These are phyloP conservation scores for Bruchidius siliquastri DNA, from an alignment of 2,888 invertebrate genomes.

Conservation along the genomic window DNA sequence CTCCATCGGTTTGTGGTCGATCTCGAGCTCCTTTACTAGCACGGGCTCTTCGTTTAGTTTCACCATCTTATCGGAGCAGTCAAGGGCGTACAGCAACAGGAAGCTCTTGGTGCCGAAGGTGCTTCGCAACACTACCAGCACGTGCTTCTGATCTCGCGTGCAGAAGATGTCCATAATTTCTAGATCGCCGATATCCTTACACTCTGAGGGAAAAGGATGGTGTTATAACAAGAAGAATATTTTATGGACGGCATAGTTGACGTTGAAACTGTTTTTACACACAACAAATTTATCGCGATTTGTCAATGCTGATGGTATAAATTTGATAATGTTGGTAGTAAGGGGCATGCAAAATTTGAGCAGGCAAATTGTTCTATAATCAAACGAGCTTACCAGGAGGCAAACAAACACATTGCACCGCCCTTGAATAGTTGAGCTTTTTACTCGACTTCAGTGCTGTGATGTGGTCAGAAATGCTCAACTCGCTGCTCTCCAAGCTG, in stretches of 20 bases:
- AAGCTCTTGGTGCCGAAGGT: constrained; percentile 41
- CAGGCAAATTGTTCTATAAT: too few species aligned
- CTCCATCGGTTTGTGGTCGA: constrained; percentile 64
- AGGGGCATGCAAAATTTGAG: too few species aligned
- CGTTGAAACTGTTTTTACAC: too few species aligned
- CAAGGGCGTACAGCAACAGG: constrained; percentile 55
- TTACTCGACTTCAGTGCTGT: constrained; percentile 41
- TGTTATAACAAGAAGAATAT: background rate
- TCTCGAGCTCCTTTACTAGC: constrained; percentile 56
- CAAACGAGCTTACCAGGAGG: constrained; percentile 42
- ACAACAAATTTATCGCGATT: too few species aligned
- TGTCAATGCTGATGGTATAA: too few species aligned
- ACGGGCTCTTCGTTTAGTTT: constrained; percentile 58
- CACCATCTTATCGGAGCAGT: constrained; percentile 50
- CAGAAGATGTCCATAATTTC: constrained; percentile 62
- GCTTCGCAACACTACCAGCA: constrained; percentile 56
- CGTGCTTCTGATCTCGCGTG: constrained; percentile 63
- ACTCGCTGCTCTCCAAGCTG: constrained; percentile 21
- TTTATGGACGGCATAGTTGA: too few species aligned
- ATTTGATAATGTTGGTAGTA: too few species aligned
- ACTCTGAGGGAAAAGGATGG: background rate
- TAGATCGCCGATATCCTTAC: constrained; percentile 28
- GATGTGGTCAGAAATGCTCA: constrained; percentile 47
- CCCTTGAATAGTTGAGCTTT: constrained; percentile 46
- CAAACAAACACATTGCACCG: constrained; percentile 57